Percentiles rank a stretch among this genome's conserved stretches.
Conservation (phyloP, 2,888 invertebrate genomes). For the Pristionchus maxplancki region DNA sequence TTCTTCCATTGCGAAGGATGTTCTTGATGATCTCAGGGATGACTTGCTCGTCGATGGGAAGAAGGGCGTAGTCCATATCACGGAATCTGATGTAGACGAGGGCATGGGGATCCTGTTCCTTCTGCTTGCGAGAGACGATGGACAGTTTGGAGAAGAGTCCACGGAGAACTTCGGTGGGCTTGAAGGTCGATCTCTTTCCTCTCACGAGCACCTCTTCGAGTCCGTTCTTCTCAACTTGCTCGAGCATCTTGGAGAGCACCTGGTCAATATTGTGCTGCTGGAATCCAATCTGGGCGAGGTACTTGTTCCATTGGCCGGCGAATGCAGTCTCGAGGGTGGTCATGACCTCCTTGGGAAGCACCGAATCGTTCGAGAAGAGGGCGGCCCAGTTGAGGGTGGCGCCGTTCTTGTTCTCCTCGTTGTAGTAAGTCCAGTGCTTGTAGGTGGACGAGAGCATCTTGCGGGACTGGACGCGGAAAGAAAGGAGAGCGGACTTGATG, state of each 20-base stretch:
- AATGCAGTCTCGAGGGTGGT: slow-evolving; percentile 60
- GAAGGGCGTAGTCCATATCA: slow-evolving; percentile 66
- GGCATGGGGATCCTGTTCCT: slow-evolving; percentile 57
- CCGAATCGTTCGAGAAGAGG: slow-evolving; percentile 67
- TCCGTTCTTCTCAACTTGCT: slow-evolving; percentile 59
- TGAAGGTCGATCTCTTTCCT: slow-evolving; percentile 56
- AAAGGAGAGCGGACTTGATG: slow-evolving; percentile 50
- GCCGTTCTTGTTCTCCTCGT: slow-evolving; percentile 57
- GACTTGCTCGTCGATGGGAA: slow-evolving; percentile 63
- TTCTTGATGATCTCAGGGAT: slow-evolving; percentile 44
- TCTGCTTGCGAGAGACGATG: slow-evolving; percentile 59
- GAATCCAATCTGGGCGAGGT: slow-evolving; percentile 60
- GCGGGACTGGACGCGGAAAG: slow-evolving; percentile 55
- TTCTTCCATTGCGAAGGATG: slow-evolving; percentile 44
- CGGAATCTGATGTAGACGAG: slow-evolving; percentile 66
- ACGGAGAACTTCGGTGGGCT: slow-evolving; percentile 55
- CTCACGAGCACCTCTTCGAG: slow-evolving; percentile 63
- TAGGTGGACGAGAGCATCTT: slow-evolving; percentile 56
- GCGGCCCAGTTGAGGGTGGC: slow-evolving; percentile 63
- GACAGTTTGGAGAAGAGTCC: slow-evolving; percentile 65
- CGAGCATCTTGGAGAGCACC: slow-evolving; percentile 57
- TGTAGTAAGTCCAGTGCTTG: slow-evolving; percentile 63
- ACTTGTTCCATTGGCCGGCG: slow-evolving; percentile 66
- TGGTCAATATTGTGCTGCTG: slow-evolving; percentile 64
- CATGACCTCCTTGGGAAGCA: slow-evolving; percentile 58